Percentiles rank a stretch among this genome's conserved stretches.
Evolutionary conservation across 2,888 invertebrate genomes (phyloP).

Genomic region (Archips crataeganus): DNA sequence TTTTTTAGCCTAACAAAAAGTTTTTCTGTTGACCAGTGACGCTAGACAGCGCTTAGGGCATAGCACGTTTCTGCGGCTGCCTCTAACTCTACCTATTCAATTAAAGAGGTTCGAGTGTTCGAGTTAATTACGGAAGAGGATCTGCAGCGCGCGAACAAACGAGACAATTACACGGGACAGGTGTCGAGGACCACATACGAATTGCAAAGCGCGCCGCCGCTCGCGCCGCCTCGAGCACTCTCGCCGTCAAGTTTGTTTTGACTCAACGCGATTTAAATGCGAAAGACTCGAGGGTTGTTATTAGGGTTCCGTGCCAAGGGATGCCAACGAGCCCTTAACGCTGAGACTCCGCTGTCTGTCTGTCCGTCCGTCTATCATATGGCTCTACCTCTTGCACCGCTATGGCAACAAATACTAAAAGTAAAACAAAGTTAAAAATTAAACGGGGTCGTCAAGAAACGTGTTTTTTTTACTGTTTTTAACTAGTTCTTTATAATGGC

Average conservation of each 20-base stretch:
- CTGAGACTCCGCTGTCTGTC: no score
- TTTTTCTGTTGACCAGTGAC: no score
- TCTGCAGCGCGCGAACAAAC: conserved; percentile 45
- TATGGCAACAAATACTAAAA: no score
- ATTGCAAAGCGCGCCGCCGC: conserved; percentile 50
- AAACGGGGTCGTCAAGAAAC: no score
- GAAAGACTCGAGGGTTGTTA: conserved; percentile 48
- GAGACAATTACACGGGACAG: conserved; percentile 59
- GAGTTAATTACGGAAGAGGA: conserved; percentile 43
- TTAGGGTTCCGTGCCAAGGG: not conserved
- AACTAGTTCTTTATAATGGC: no score
- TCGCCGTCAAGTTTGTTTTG: conserved; percentile 69
- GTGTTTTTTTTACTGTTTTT: no score
- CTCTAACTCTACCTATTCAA: not conserved
- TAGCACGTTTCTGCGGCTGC: not conserved
- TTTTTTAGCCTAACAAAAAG: no score
- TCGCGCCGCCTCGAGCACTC: conserved; percentile 48
- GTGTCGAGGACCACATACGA: conserved; percentile 58
- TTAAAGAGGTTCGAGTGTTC: conserved; percentile 27
- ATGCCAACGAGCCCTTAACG: no score
- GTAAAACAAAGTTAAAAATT: no score
- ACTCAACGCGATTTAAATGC: conserved; percentile 62
- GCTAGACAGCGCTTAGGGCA: no score
- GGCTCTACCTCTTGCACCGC: no score
- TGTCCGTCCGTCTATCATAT: no score